Conservation (phyloP, 2,797 vertebrate genomes). For the Acridotheres tristis region DNA sequence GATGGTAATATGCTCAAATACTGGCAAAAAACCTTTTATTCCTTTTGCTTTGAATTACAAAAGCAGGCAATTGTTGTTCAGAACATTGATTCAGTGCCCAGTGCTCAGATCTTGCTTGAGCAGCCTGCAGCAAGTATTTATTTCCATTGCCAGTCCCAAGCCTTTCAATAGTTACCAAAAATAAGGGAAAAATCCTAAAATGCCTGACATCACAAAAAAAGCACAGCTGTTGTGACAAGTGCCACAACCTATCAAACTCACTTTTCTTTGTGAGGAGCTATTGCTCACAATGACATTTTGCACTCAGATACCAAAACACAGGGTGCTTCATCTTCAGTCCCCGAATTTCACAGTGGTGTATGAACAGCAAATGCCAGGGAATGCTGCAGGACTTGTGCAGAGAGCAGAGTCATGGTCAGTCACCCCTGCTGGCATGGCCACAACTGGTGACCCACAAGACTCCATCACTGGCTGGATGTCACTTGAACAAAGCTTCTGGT, state of each 20-base stretch:
- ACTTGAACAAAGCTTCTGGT: not conserved
- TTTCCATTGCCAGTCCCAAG: not conserved
- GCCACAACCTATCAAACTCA: not conserved
- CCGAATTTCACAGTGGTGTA: not conserved
- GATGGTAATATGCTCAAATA: not conserved
- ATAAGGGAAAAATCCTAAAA: not conserved
- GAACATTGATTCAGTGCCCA: not conserved
- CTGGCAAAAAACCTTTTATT: not conserved
- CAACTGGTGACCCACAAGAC: not conserved
- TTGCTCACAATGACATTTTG: not conserved
- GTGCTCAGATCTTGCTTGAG: not conserved
- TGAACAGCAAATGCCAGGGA: not conserved
- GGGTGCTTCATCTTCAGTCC: not conserved
- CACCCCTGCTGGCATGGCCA: not conserved
- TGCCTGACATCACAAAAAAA: not conserved
- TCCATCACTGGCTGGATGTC: not conserved
- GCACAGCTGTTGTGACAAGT: not conserved
- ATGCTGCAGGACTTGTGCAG: not conserved
- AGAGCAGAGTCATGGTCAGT: not conserved
- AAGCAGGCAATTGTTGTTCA: not conserved
- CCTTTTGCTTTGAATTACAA: not conserved
- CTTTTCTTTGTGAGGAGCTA: not conserved
- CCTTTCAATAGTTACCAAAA: not conserved
- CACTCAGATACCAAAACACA: not conserved
- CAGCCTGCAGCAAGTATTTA: not conserved